A percentile compares a stretch with the other conserved stretches of the same genome.
These are phyloP conservation scores for Manacus vitellinus DNA, from an alignment of 2,113 vertebrate species.

Conservation along the genomic window DNA sequence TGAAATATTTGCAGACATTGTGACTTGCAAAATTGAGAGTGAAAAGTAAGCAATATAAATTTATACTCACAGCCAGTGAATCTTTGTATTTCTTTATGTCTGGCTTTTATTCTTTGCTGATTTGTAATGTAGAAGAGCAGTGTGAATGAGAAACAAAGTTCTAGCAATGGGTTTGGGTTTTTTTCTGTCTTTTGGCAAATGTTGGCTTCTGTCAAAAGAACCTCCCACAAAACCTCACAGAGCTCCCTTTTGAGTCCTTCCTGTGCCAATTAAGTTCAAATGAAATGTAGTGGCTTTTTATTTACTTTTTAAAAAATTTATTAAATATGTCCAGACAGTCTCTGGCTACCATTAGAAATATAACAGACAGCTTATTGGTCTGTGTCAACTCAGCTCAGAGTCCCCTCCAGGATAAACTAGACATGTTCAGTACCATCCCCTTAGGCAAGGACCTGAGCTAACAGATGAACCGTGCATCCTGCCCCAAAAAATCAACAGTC, in stretches of 20 bases:
- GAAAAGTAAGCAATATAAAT: not conserved
- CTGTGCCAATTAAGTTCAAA: not conserved
- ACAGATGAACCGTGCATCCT: not conserved
- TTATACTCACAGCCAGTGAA: not conserved
- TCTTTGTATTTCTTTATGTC: not conserved
- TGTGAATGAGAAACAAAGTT: not conserved
- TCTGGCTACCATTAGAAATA: slow-evolving; percentile 4
- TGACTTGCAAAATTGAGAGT: not conserved
- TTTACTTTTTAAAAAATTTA: not conserved
- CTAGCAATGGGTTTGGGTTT: not conserved
- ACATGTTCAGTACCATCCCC: not conserved
- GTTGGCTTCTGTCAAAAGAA: slow-evolving; percentile 7
- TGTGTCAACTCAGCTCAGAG: not conserved
- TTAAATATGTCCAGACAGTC: not conserved
- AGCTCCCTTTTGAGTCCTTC: not conserved
- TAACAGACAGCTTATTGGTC: not conserved
- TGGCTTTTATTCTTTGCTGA: slow-evolving; percentile 3
- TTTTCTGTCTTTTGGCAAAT: not conserved
- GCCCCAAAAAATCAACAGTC: not conserved
- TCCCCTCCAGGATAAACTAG: not conserved
- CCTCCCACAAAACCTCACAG: not conserved
- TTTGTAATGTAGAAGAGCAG: not conserved
- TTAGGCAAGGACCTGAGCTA: not conserved
- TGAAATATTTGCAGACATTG: not conserved
- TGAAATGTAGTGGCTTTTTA: slow-evolving; percentile 1